Percentiles rank a stretch among this genome's conserved stretches.
phyloP scores from a whole-genome alignment of 2,888 invertebrate genomes.

The Athalia cordata region DNA sequence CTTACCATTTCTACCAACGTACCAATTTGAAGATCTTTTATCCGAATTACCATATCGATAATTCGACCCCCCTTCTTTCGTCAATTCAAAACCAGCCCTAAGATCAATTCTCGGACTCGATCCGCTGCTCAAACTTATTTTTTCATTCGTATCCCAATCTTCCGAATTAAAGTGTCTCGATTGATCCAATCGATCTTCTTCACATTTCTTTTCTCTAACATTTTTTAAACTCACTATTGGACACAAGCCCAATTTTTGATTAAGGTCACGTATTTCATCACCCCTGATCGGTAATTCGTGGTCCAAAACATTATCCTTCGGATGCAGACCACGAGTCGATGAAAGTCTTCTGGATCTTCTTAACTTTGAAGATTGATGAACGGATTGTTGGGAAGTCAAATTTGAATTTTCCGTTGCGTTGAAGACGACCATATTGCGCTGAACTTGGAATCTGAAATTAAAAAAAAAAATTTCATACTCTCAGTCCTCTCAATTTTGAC shows the following conservation, averaged over 20 bases:
- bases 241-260: conserved; percentile 53
- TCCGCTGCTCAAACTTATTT: conserved; percentile 68
- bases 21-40: conserved; percentile 2
- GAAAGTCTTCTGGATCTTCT: conserved; percentile 67
- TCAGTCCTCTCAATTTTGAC: no score
- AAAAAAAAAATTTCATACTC: no score
- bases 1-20: background rate
- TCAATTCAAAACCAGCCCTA: conserved; percentile 54
- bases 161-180: conserved; percentile 38
- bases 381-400: conserved; percentile 19
- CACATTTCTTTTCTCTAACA: background rate
- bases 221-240: conserved; percentile 49
- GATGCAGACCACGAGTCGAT: conserved; percentile 64
- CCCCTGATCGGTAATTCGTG: background rate
- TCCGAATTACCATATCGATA: conserved; percentile 47
- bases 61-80: background rate
- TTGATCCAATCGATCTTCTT: conserved; percentile 42
- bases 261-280: conserved; percentile 47
- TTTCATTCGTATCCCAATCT: conserved; percentile 69
- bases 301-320: background rate
- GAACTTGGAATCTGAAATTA: no score
- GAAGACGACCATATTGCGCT: conserved; percentile 55
- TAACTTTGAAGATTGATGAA: conserved; percentile 55
- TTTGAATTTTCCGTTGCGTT: conserved; percentile 52
- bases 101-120: conserved; percentile 65